Evolutionary conservation across 2,888 invertebrate genomes (phyloP), one percentile per base, ranked within the genome.

Genomic region (Synergus itoensis): DNA sequence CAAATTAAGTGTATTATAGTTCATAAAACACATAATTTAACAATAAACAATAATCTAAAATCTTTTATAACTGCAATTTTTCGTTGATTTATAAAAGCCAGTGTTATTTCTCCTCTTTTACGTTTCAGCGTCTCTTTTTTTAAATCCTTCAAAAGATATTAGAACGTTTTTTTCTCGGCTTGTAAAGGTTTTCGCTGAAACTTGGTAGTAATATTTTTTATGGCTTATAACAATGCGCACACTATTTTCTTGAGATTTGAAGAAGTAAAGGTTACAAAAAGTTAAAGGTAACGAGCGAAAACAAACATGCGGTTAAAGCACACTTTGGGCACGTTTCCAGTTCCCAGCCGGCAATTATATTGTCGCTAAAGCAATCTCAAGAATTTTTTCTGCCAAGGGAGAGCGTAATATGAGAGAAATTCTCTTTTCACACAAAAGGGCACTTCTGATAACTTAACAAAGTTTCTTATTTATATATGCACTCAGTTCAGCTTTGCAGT

Each of bases 231-330:
- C 16, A 48, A 16, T 16, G 16, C 48, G 16, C 48, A 16, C 16
- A 48, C 48, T 28, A 28, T 16, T 48, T 67, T 67, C 16, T 45
- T 21, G 48, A 28, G 21, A 36, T 28, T 48, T 48, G 28, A 28
- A 45, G 45, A 69, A 9, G 21, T 21, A 43, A 40, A 14, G 28
- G 28, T 3, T 28, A 28, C 28, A 28, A 28, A 64, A 40, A 14
- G 64, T 12, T 16, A 43, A 57, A 57, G 57, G 18, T 28, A 69
- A 65, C 12, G 18, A 43, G 48, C 28, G 69, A 69, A 53, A 69
- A 69, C 48, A 69, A 69, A 48, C 69, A 69, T 36, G 48, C 69
- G 69, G 48, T 36, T n/a, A n/a, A 16, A 53, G 28, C 45, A 45
- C 67, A 16, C 45, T 45, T 67, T 14, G 28, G 45, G 67, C 45